A percentile compares a stretch with the other conserved stretches of the same genome.
Evolutionary conservation across 2,113 vertebrate genomes (phyloP).

Genomic region (Cochlearius cochlearius): DNA sequence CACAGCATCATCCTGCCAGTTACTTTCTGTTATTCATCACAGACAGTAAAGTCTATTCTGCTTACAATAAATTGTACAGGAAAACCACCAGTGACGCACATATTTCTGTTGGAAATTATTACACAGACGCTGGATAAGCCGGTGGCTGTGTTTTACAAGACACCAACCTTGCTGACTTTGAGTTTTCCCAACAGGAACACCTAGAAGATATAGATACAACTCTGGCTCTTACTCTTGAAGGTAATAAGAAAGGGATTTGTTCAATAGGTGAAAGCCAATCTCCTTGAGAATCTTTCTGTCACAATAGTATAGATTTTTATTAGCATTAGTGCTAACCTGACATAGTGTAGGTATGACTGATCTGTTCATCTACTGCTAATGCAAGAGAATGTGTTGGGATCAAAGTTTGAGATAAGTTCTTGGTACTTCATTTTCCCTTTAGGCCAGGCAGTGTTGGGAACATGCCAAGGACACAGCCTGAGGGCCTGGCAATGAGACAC

Average conservation of each 20-base stretch:
- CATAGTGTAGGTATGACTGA: slow-evolving; percentile 8
- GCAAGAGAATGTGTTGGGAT: not conserved
- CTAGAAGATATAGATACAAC: not conserved
- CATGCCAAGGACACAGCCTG: slow-evolving; percentile 9
- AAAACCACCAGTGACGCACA: not conserved
- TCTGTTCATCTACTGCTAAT: slow-evolving; percentile 40
- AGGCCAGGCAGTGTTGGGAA: not conserved
- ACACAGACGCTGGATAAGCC: not conserved
- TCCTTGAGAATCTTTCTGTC: slow-evolving; percentile 31
- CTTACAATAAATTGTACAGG: not conserved
- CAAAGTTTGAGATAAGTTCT: slow-evolving; percentile 12
- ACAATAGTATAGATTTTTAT: slow-evolving; percentile 44
- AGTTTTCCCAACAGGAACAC: not conserved
- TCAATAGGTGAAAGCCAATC: slow-evolving; percentile 3
- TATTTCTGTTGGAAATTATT: not conserved
- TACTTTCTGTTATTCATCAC: slow-evolving; percentile 16
- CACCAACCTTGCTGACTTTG: not conserved
- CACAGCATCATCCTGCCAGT: not conserved
- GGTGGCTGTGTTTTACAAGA: not conserved
- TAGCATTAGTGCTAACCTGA: slow-evolving; percentile 7
- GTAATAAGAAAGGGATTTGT: not conserved
- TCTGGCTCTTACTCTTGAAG: not conserved
- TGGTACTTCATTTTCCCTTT: slow-evolving; percentile 23
- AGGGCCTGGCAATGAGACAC: not conserved
- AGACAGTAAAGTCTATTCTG: not conserved